Evolutionary conservation across 2,797 vertebrate genomes (phyloP), one percentile per base, ranked within the genome.

Genomic region (Coregonus suidteri): DNA sequence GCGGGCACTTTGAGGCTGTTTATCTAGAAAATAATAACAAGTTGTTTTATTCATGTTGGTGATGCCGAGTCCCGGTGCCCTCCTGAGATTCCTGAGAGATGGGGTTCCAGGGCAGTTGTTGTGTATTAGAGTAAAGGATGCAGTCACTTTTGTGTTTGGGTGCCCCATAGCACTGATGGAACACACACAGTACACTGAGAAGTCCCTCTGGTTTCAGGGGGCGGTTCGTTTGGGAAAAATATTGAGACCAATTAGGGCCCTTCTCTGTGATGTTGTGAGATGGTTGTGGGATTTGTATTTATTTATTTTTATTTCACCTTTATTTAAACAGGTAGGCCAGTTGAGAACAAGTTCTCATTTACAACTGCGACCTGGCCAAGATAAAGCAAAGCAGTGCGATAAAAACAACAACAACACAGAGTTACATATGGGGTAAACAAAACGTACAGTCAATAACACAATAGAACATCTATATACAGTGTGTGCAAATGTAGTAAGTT

Each of bases 11-110:
- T 83, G 86, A 90, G 92, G 88, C 81, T 93, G 90, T 93, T 93
- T 94, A 92, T 90, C 89, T 93, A 90, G 89, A 90, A 91, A 90
- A 92, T 90, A 93, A 93, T 89, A 93, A 93, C 88, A 89, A 91
- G 85, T 91, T 94, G 90, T 93, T 94, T 94, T 93, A 93, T 94
- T 92, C 88, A 93, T 93, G 88, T 85, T 72, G 75, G 84, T 78
- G 76, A 88, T 90, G 84, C 88, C 85, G 89, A 30, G 86, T 85
- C 87, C 86, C 82, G 56, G 18, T 78, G 83, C 76, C 87, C 91
- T 71, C 59, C 56, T 56, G 54, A 56, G 54, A 56, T 7, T 92
- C 90, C 79, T 87, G 88, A 91, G 92, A 90, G 78, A 81, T 37
- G n/a, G 41, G n/a, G 73, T 56, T 56, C 54, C 54, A 18, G 16